Conservation (phyloP, 92 coral and sea anemone species). For the Siderastrea radians region DNA sequence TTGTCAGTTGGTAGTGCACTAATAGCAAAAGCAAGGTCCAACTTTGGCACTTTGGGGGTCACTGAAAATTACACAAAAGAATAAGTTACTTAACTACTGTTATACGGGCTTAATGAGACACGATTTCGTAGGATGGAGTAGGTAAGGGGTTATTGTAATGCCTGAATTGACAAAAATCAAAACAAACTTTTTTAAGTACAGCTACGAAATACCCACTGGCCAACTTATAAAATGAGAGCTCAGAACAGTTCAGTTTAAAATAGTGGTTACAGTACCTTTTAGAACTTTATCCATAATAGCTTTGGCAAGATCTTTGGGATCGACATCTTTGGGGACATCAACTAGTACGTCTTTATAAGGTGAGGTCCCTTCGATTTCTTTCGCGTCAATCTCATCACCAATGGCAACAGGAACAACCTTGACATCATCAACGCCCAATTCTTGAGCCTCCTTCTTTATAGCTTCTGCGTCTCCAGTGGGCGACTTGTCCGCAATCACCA, state of each 20-base stretch:
- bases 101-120: not conserved
- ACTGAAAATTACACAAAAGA: conserved; percentile 39
- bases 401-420: conserved; percentile 87
- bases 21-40: conserved; percentile 89
- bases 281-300: conserved; percentile 68
- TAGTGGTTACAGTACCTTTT: conserved; percentile 53
- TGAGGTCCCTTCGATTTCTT: conserved; percentile 62
- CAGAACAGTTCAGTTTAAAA: not conserved
- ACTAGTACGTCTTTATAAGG: conserved; percentile 80
- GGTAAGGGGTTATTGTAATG: too few relatives aligned
- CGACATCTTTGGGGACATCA: conserved; percentile 41
- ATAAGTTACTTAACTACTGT: not conserved
- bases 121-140: not conserved
- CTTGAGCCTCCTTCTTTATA: conserved; percentile 66
- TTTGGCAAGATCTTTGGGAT: conserved; percentile 69
- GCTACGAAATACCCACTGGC: not conserved
- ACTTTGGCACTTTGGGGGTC: conserved; percentile 67
- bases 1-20: conserved; percentile 64
- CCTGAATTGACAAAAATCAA: not conserved
- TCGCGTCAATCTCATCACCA: conserved; percentile 69
- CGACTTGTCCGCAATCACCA: conserved; percentile 79
- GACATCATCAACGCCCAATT: conserved; percentile 70
- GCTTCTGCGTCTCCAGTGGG: conserved; percentile 56
- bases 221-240: not conserved
- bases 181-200: too few relatives aligned